Evolutionary conservation across 2,113 vertebrate species (phyloP), one percentile per base, ranked within the genome.

Genomic region (Emydura subglobosa): DNA sequence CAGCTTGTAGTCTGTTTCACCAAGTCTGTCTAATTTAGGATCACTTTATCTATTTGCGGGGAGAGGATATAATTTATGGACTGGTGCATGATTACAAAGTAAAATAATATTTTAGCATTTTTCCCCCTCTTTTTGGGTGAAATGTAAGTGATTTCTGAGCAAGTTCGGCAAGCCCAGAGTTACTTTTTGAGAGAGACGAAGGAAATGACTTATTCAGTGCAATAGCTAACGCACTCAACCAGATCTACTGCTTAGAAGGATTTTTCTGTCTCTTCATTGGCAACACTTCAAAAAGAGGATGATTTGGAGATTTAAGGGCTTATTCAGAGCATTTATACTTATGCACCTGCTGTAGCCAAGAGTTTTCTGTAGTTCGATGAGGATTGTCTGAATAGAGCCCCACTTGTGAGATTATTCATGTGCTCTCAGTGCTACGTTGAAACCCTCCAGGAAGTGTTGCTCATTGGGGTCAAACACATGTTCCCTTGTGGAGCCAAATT

Each of bases 231-330:
- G 90, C 0, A 42, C 27, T 86, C 22, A 25, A 1, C 59, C 89
- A 92, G 51, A 79, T 79, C 87, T 92, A 86, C 85, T 50, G 84
- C 74, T 91, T 31, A 85, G 76, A 90, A 90, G 59, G 47, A 39
- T 81, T 9, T 16, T 12, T 92, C 78, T 42, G 27, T 92, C 92
- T 49, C 72, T 21, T 78, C 24, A 78, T 79, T 59, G 42, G 90
- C 47, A 79, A 19, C 10, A 49, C 86, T 92, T 90, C 7, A 12
- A 81, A 76, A 72, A 83, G 24, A 55, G 42, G 27, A 57, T 44
- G 81, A 59, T 83, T 59, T 44, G 7, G 27, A 82, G 81, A 82
- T 25, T 54, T 25, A 82, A 83, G 54, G 25, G 53, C 25, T 39
- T 59, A 44, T 42, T 83, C 16, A 57, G 54, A 31, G 42, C 25